Evolutionary conservation across 2,888 invertebrate genomes (phyloP).

Genomic region (Meloe dianella): DNA sequence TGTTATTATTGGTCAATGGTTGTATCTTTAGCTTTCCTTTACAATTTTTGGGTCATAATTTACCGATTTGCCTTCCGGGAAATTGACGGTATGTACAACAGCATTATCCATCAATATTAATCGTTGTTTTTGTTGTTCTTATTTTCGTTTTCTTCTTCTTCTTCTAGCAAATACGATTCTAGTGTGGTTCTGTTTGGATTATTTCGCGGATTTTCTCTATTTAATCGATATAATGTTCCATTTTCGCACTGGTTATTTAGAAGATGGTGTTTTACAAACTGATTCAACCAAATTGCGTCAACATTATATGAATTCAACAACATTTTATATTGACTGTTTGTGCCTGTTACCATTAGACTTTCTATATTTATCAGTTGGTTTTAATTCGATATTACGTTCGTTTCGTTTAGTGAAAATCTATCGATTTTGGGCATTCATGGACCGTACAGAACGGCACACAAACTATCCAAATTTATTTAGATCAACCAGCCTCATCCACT

Average conservation of each 20-base stretch:
- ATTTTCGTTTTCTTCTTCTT: background rate
- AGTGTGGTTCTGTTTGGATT: constrained; percentile 97
- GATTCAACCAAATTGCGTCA: constrained; percentile 91
- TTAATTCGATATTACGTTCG: constrained; percentile 93
- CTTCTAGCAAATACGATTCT: constrained; percentile 78
- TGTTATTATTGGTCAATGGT: constrained; percentile 98
- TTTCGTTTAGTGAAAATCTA: constrained; percentile 97
- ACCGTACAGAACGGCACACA: constrained; percentile 96
- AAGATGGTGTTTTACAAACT: constrained; percentile 97
- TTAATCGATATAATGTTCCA: constrained; percentile 95
- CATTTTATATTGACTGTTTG: constrained; percentile 98
- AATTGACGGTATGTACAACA: constrained; percentile 81
- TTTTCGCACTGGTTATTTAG: constrained; percentile 95
- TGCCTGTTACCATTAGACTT: constrained; percentile 97
- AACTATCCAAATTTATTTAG: constrained; percentile 98
- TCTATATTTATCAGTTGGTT: constrained; percentile 94
- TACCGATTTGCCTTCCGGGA: constrained; percentile 99
- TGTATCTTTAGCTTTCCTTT: constrained; percentile 93
- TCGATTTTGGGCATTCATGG: constrained; percentile 98
- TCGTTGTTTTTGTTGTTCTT: background rate
- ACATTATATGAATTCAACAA: constrained; percentile 94
- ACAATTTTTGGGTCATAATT: constrained; percentile 98
- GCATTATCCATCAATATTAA: too few species aligned
- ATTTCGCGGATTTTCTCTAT: constrained; percentile 95
- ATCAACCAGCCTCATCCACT: constrained; percentile 91